Conservation (phyloP, 2,888 invertebrate species). For the Ectobius pallidus region DNA sequence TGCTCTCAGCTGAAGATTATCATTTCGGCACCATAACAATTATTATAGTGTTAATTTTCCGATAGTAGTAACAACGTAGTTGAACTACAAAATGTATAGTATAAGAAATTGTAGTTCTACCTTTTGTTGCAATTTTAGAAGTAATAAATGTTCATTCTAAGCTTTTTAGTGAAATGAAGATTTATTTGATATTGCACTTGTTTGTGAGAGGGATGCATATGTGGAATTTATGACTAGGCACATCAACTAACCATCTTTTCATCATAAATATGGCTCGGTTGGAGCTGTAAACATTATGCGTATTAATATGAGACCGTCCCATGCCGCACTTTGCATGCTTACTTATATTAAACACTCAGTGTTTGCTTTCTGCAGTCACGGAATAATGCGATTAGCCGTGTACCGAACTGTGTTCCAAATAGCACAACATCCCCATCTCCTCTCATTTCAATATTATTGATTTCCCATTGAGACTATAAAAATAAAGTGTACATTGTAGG, state of each 20-base stretch:
- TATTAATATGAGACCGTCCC: not conserved
- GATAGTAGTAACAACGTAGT: too few species aligned
- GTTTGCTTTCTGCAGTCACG: constrained; percentile 12
- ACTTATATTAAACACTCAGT: too few species aligned
- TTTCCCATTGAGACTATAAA: too few species aligned
- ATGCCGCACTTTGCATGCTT: not conserved
- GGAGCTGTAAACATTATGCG: not conserved
- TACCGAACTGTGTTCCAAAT: not conserved
- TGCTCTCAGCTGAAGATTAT: too few species aligned
- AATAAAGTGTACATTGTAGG: too few species aligned
- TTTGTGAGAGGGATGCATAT: too few species aligned
- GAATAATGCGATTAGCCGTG: constrained; percentile 11
- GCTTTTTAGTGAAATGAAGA: not conserved
- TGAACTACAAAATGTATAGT: too few species aligned
- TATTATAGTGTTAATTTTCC: too few species aligned
- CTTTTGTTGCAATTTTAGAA: not conserved
- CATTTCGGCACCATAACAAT: too few species aligned
- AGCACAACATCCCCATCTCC: too few species aligned
- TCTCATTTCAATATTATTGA: too few species aligned
- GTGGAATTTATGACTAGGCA: not conserved
- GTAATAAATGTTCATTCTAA: not conserved
- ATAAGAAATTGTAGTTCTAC: too few species aligned
- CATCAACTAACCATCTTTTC: not conserved
- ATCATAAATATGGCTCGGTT: constrained; percentile 1
- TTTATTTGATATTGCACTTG: not conserved